A percentile compares a stretch with the other conserved stretches of the same genome.
Evolutionary conservation across 2,797 vertebrate species (phyloP).

Genomic region (Anableps anableps): DNA sequence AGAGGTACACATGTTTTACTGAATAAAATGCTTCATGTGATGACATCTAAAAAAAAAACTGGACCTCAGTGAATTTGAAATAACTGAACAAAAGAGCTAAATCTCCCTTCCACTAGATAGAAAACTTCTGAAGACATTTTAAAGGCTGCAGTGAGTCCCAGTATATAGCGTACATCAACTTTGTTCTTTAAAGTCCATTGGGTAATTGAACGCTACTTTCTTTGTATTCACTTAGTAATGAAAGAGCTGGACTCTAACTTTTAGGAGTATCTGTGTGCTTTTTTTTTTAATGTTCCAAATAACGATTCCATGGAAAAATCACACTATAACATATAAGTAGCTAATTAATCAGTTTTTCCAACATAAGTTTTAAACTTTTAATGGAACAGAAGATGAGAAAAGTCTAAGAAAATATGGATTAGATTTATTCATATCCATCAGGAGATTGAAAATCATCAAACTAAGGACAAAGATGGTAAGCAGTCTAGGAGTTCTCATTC

Average conservation of each 20-base stretch:
- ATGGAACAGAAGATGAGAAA: neutral
- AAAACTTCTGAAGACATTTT: neutral
- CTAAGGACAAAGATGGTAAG: neutral
- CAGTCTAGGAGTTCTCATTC: neutral
- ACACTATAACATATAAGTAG: neutral
- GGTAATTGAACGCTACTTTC: neutral
- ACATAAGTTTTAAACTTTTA: neutral
- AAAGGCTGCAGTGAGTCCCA: neutral
- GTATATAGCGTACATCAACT: neutral
- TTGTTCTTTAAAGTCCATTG: neutral
- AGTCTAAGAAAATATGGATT: neutral
- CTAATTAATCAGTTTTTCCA: neutral
- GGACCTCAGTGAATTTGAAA: no score
- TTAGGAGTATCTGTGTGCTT: neutral
- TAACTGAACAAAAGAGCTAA: no score
- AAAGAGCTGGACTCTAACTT: neutral
- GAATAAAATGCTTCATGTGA: no score
- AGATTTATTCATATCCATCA: neutral
- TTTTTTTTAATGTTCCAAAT: neutral
- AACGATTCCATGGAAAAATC: neutral
- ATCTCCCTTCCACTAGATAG: no score
- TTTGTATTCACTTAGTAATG: neutral
- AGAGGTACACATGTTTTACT: no score
- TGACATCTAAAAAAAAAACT: no score
- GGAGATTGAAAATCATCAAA: neutral